Percentiles rank a stretch among this genome's conserved stretches.
phyloP scores from a whole-genome alignment of 2,888 invertebrate species.

The Cyclophora albipunctata region DNA sequence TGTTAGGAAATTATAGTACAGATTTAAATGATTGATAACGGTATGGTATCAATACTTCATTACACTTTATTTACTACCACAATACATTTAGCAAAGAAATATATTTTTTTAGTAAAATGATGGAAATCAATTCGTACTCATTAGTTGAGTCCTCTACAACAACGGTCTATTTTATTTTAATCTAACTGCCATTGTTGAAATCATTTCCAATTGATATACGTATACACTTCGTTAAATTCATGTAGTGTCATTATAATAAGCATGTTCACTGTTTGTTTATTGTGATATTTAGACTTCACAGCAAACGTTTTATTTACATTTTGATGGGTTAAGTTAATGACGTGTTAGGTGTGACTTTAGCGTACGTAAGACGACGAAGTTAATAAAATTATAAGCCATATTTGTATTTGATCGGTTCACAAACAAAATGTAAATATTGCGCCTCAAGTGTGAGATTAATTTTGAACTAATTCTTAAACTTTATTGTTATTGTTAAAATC shows the following conservation, averaged over 20 bases:
- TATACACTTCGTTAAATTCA: not conserved
- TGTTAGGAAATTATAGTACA: constrained; percentile 4
- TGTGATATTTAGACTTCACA: constrained; percentile 17
- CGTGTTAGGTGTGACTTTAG: too few relatives aligned
- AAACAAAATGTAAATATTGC: constrained; percentile 17
- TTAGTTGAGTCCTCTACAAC: too few relatives aligned
- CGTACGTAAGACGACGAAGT: too few relatives aligned
- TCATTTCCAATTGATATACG: not conserved
- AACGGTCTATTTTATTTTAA: too few relatives aligned
- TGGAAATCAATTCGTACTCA: too few relatives aligned
- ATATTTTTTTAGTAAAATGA: too few relatives aligned
- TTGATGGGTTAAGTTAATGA: constrained; percentile 3
- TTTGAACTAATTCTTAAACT: constrained; percentile 33
- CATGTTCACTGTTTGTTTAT: constrained; percentile 15
- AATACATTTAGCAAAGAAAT: too few relatives aligned
- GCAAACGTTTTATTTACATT: constrained; percentile 11
- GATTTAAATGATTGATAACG: constrained; percentile 1
- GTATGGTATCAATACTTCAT: not conserved
- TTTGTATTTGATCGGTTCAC: not conserved
- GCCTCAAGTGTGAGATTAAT: constrained; percentile 41
- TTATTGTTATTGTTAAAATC: constrained; percentile 33
- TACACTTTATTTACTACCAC: too few relatives aligned
- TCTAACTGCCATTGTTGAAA: not conserved
- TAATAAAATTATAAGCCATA: constrained; percentile 1
- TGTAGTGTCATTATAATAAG: constrained; percentile 7